Base-by-base conservation (phyloP, 1,140 invertebrate species). In the Alviniconcha marisindica region DNA sequence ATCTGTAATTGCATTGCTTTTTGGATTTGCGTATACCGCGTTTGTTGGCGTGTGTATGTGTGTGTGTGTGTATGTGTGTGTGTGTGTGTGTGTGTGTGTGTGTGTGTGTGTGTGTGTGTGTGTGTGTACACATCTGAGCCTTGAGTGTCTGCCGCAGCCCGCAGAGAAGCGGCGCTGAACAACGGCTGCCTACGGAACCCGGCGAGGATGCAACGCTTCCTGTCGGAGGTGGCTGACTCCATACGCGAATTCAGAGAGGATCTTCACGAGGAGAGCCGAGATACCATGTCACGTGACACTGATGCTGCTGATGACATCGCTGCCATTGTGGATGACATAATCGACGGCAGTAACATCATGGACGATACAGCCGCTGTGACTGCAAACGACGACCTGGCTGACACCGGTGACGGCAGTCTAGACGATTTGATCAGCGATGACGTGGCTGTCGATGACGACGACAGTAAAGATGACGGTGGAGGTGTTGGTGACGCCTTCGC, bases 171-270 rank as follows among this genome's bases (percentile, higher is more conserved):
- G 10, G 78, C 40, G 10, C 78, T 42, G 60, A 40, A 44, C 40
- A 80, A 31, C 78, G 36, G 15, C 1, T 80, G 78, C 38, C 31
- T 80, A 36, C 66, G 40, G 40, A 80, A 80, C 38, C 40, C 78
- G 10, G 38, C 12, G 2, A 54, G 78, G 21, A 44, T 80, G 7
- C 36, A 40, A 1, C 36, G n/a, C 60, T 80, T 80, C 78, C 0
- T 80, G 33, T 15, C 36, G 60, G 54, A 80, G 33, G n/a, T 80
- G 5, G 24, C 40, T 18, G 78, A 80, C 14, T 56, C 60, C 2
- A 80, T 80, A 60, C 15, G 24, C 5, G 78, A 80, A 18, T 60
- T 80, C 21, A n/a, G 56, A 2, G 36, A 69, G 31, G 77, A 80
- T 0, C 60, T 66, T 15, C 15, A 44, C 38, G 78, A 82, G 21